Base-by-base conservation (phyloP, 2,888 invertebrate species). In the Cecidostiba fungosa region DNA sequence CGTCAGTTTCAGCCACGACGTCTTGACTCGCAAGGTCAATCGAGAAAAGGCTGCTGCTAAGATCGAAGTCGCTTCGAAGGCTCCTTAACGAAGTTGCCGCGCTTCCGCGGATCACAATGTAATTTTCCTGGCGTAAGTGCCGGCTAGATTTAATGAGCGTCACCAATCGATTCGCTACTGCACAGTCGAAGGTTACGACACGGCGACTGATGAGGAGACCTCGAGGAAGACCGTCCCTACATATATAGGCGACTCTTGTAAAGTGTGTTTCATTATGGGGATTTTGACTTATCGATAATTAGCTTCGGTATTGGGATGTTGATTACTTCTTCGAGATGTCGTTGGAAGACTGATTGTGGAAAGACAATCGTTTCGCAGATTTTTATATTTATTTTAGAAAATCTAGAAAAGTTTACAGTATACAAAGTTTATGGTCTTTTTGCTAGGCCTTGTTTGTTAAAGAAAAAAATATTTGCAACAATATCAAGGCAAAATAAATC, bases 111-210 rank as follows among this genome's bases (percentile, higher is more conserved):
- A 85, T 82, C 82, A 82, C 85, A 85, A 86, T 82, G 77, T 82
- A 86, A 86, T 86, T 86, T 86, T 74, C 86, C 19, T 50, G 74
- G 77, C 80, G 82, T 76, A 72, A 81, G 79, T 83, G 82, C 74
- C 50, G 29, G 82, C 69, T 54, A 76, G 72, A 78, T 81, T 84
- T 84, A 84, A 84, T 86, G 77, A 84, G 69, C 80, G 72, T 62
- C 69, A 39, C 69, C 70, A 80, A 84, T 80, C 69, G 80, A 86
- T 86, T 59, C 54, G 8, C 66, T 0, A 23, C 10, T 23, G 59
- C 19, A 29, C 29, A 66, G 76, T 36, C 73, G 74, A 84, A 84
- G 70, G 62, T 76, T 77, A 36, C 26, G 43, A 16, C 62, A 32
- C 19, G 0, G 36, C 19, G n/a, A 6, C n/a, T 54, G 54, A 54